Evolutionary conservation across 2,888 invertebrate species (phyloP), one percentile per base, ranked within the genome.

Genomic region (Papilio gigon): DNA sequence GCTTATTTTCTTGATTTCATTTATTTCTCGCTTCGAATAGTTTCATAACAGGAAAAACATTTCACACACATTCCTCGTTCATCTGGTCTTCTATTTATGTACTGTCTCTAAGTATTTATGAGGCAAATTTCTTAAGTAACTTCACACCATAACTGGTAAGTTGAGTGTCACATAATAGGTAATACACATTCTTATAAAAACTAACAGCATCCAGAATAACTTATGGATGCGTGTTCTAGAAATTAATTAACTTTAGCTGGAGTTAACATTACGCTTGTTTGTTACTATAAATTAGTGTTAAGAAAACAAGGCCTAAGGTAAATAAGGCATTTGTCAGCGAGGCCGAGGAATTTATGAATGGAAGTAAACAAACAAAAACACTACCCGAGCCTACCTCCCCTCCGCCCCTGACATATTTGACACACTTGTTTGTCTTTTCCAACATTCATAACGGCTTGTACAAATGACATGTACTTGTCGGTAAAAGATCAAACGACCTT

Each of bases 1-100:
- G 65, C 42, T 61, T 17, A 40, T 12, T 67, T 50, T 65, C 53
- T 65, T 47, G 12, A 22, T 22, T 50, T 40, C 27, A 35, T 64
- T 30, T 59, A 22, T 25, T n/a, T 53, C 27, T 42, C 30, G 40
- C 56, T 65, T 58, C 33, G 33, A 66, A 47, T 42, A 27, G 11
- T 42, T 59, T 59, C 22, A 35, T 22, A 37, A 58, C 17, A 35
- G 50, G 50, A 53, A 30, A 56, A 56, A 30, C 30, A 56, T 56
- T 30, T 56, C 1, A 56, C n/a, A 56, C n/a, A 56, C 30, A 30
- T 56, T 56, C 30, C 17, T 56, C 17, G 17, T 56, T 27, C 17
- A 17, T 30, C 53, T 30, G 2, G 50, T 4, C 27, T 2, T 1
- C n/a, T 56, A 56, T 56, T 56, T 53, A 9, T 30, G 27, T 56